Percentiles rank a stretch among this genome's conserved stretches.
These are phyloP conservation scores for Oryzias curvinotus DNA, from an alignment of 2,113 vertebrate genomes.

Conservation along the genomic window DNA sequence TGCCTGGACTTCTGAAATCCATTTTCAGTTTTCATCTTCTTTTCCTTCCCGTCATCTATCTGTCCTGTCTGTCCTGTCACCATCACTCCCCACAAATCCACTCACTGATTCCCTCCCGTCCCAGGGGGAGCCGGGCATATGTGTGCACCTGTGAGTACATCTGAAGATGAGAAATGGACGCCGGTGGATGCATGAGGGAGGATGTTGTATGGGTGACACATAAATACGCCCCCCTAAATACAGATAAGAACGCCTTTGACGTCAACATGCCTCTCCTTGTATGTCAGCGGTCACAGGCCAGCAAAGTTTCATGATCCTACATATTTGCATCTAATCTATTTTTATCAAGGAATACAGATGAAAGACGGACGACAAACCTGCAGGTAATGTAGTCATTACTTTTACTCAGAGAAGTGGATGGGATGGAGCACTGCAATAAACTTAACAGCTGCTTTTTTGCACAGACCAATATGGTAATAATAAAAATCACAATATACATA, in stretches of 20 bases:
- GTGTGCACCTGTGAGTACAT: slow-evolving; percentile 37
- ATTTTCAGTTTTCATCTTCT: slow-evolving; percentile 69
- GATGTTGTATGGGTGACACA: not conserved
- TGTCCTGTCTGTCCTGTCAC: slow-evolving; percentile 60
- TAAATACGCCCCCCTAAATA: not conserved
- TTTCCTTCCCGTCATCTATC: slow-evolving; percentile 59
- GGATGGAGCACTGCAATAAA: slow-evolving; percentile 11
- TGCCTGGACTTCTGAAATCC: slow-evolving; percentile 53
- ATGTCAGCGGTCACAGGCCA: not conserved
- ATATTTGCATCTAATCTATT: not conserved
- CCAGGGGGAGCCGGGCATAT: slow-evolving; percentile 27
- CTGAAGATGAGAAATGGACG: slow-evolving; percentile 52
- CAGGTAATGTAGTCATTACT: slow-evolving; percentile 25
- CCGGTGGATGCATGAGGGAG: not conserved
- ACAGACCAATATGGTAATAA: not conserved
- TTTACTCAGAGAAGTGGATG: not conserved
- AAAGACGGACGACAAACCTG: slow-evolving; percentile 12
- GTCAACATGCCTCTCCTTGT: not conserved
- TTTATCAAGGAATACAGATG: slow-evolving; percentile 11
- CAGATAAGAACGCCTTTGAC: not conserved
- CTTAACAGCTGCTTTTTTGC: not conserved
- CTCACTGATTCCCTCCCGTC: slow-evolving; percentile 53
- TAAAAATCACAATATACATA: not conserved
- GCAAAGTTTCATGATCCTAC: slow-evolving; percentile 1
- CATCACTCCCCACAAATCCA: slow-evolving; percentile 53